phyloP scores from a whole-genome alignment of 2,888 invertebrate genomes.

The Campoplex nolae region DNA sequence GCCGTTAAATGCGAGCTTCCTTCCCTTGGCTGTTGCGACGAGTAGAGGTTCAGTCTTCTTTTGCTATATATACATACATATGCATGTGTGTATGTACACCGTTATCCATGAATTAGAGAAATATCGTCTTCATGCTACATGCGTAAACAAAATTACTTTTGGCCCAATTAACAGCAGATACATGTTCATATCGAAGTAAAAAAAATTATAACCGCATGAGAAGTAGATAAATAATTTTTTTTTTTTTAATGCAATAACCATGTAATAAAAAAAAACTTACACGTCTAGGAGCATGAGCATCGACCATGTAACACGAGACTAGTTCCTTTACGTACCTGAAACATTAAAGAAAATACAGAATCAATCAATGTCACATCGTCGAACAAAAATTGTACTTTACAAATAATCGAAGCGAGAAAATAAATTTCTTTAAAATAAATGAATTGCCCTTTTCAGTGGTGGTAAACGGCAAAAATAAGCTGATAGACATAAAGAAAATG shows the following conservation, averaged over 20 bases:
- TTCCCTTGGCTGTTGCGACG: slow-evolving; percentile 48
- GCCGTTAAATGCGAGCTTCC: slow-evolving; percentile 78
- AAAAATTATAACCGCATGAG: slow-evolving; percentile 7
- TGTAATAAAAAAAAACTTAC: slow-evolving; percentile 26
- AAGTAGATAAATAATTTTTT: neutral
- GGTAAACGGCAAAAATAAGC: neutral
- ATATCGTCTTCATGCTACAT: slow-evolving; percentile 56
- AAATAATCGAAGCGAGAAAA: neutral
- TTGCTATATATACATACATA: slow-evolving; percentile 14
- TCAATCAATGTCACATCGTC: neutral
- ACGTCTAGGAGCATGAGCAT: slow-evolving; percentile 62
- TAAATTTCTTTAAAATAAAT: neutral
- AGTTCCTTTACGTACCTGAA: slow-evolving; percentile 69
- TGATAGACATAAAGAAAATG: slow-evolving; percentile 21
- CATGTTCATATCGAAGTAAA: slow-evolving; percentile 36
- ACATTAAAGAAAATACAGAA: slow-evolving; percentile 59
- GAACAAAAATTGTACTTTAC: neutral
- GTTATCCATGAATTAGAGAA: neutral
- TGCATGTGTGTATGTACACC: neutral
- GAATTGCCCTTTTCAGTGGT: neutral
- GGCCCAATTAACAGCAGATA: slow-evolving; percentile 40
- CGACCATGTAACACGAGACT: slow-evolving; percentile 59
- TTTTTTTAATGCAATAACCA: neutral
- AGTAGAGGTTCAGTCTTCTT: slow-evolving; percentile 57
- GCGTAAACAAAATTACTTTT: slow-evolving; percentile 58